Conservation (phyloP, 2,888 invertebrate species). For the Aphodius granarius region DNA sequence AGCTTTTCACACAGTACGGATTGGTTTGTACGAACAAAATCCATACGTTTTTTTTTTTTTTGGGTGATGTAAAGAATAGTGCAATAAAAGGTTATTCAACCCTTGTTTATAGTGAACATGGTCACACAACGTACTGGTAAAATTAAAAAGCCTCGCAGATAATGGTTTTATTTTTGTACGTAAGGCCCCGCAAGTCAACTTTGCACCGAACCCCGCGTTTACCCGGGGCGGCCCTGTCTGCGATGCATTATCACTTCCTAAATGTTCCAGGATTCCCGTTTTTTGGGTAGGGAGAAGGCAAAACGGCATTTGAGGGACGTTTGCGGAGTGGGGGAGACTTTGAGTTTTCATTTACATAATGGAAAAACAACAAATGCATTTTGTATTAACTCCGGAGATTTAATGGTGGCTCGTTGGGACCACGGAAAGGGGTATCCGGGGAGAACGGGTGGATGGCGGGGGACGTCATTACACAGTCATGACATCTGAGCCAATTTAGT, state of each 20-base stretch:
- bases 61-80: no score
- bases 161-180: background rate
- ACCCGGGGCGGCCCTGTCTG: no score
- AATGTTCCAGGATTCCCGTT: background rate
- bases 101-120: no score
- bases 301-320: background rate
- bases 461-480: conserved; percentile 51
- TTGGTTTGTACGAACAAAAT: no score
- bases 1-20: no score
- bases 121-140: background rate
- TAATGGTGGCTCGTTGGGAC: conserved; percentile 51
- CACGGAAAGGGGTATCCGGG: conserved; percentile 30
- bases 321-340: background rate
- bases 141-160: background rate
- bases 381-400: conserved; percentile 57
- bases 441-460: conserved; percentile 33
- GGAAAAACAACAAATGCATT: conserved; percentile 58
- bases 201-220: background rate
- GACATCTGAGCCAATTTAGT: conserved; percentile 54
- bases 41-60: no score
- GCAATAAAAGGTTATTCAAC: no score
- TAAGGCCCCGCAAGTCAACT: background rate
- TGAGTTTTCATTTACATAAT: conserved; percentile 56
- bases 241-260: background rate
- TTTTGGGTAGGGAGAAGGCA: background rate